Percentiles rank a stretch among this genome's conserved stretches.
These are phyloP conservation scores for Leptobrachium leishanense DNA, from an alignment of 2,113 vertebrate genomes.

Conservation along the genomic window DNA sequence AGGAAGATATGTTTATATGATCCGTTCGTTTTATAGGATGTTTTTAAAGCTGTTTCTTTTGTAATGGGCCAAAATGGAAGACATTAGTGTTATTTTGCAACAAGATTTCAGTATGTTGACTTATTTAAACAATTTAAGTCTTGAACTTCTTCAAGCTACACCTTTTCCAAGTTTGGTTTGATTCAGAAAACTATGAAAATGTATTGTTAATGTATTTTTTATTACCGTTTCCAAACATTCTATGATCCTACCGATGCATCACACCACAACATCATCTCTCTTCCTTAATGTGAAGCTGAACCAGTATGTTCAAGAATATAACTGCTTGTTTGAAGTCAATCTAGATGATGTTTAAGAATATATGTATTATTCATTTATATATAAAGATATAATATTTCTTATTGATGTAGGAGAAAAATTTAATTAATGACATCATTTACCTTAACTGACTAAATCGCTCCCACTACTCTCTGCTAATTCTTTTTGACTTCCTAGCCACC, in stretches of 20 bases:
- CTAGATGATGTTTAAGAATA: no score
- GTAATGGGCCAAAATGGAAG: not conserved
- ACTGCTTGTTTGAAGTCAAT: no score
- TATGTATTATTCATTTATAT: no score
- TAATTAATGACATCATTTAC: no score
- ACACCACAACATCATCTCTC: not conserved
- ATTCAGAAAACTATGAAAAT: slow-evolving; percentile 19
- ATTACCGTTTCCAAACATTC: not conserved
- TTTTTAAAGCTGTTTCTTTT: not conserved
- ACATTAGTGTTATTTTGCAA: slow-evolving; percentile 7
- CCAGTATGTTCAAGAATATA: not conserved
- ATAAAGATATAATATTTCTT: no score
- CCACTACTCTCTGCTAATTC: no score
- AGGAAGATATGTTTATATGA: not conserved
- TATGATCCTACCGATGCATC: not conserved
- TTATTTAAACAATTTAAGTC: not conserved
- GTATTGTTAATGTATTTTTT: slow-evolving; percentile 22
- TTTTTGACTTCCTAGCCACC: no score
- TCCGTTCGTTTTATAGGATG: not conserved
- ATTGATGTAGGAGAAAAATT: no score
- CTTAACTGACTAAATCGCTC: no score
- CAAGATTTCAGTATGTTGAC: not conserved
- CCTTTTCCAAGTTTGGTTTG: not conserved
- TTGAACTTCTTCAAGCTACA: slow-evolving; percentile 17
- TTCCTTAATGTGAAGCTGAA: not conserved